Conservation (phyloP, 2,888 invertebrate species). For the Gymnoscelis rufifasciata region DNA sequence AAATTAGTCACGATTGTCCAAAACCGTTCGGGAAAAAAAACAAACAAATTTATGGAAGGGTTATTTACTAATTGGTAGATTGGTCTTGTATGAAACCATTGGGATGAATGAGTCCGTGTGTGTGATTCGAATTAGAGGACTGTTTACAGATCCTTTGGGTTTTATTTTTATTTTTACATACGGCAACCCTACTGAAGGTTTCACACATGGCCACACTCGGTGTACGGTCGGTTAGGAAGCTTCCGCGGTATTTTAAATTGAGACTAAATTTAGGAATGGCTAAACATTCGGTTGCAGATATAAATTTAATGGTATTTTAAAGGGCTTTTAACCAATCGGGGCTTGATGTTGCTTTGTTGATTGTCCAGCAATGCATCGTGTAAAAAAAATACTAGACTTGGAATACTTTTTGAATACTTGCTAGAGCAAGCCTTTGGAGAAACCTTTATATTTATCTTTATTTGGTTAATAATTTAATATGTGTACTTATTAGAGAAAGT, state of each 20-base stretch:
- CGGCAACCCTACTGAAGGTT: slow-evolving; percentile 54
- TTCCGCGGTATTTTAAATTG: slow-evolving; percentile 14
- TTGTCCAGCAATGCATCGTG: no score
- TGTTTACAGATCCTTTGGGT: slow-evolving; percentile 61
- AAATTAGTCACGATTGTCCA: slow-evolving; percentile 48
- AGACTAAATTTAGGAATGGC: neutral
- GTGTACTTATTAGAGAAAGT: no score
- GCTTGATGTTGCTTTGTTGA: no score
- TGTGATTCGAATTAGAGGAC: slow-evolving; percentile 73
- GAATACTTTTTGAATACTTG: no score
- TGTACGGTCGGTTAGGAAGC: slow-evolving; percentile 33
- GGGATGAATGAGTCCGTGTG: slow-evolving; percentile 69
- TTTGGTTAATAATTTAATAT: no score
- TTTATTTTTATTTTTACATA: slow-evolving; percentile 50
- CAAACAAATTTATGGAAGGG: slow-evolving; percentile 62
- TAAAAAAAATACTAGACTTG: no score
- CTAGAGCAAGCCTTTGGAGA: no score
- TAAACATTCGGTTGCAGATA: no score
- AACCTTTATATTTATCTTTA: no score
- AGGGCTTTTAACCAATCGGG: no score
- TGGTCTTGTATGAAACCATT: slow-evolving; percentile 57
- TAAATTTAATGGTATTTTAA: no score
- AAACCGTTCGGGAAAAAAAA: slow-evolving; percentile 50
- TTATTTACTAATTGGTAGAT: slow-evolving; percentile 64
- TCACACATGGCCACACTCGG: slow-evolving; percentile 64